Conservation (phyloP, 2,888 invertebrate species). For the Eupithecia insigniata region DNA sequence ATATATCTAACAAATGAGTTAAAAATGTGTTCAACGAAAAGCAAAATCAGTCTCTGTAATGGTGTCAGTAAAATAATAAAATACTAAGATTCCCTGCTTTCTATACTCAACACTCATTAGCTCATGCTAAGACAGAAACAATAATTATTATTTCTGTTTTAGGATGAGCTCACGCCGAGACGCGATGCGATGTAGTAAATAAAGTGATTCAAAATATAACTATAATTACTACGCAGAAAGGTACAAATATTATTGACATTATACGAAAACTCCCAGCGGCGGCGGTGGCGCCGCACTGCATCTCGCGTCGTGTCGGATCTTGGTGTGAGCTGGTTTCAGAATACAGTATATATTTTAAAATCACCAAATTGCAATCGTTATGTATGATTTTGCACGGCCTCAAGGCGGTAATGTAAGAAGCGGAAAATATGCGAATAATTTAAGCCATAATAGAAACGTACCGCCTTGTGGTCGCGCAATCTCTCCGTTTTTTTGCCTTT, state of each 20-base stretch:
- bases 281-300: too few species aligned
- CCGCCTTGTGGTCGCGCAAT: background rate
- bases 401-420: background rate
- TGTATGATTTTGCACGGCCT: background rate
- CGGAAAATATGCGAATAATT: background rate
- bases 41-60: conserved; percentile 1
- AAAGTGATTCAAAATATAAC: too few species aligned
- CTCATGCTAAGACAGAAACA: too few species aligned
- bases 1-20: background rate
- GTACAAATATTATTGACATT: too few species aligned
- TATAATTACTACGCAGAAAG: too few species aligned
- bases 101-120: background rate
- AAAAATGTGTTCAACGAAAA: background rate
- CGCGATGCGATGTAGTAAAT: too few species aligned
- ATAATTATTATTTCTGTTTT: background rate
- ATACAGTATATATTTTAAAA: background rate
- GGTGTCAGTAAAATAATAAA: background rate
- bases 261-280: too few species aligned
- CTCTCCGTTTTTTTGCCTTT: conserved; percentile 1
- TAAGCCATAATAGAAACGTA: background rate
- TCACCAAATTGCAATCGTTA: background rate
- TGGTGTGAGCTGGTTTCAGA: too few species aligned
- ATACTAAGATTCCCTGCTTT: background rate
- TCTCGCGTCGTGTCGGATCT: too few species aligned
- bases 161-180: too few species aligned